Base-by-base conservation (phyloP, 2,797 vertebrate species). In the Eptatretus atami region DNA sequence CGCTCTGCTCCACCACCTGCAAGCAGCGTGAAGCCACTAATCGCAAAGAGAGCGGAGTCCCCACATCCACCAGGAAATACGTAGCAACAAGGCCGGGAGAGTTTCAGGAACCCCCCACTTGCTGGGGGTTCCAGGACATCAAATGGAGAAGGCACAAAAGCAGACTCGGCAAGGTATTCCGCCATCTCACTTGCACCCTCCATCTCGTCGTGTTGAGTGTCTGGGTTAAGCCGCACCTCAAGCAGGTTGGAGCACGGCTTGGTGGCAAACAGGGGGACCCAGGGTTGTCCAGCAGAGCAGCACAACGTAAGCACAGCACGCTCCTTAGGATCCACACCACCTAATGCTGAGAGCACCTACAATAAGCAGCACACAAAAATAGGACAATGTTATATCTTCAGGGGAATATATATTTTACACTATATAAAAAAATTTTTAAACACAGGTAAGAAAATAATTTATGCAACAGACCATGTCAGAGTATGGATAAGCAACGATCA, bases 31-130 rank as follows among this genome's bases (percentile, higher is more conserved):
- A 99, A 99, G 52, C 92, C 92, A 11, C 95, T 99, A 64, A 96
- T 84, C 6, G 92, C 90, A 65, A 99, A 99, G 66, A 99, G 79
- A 54, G 92, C 90, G 1, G 92, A 96, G 73, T 99, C 90, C 8
- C 92, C 92, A 19, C 90, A 78, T 66, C 88, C 88, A 52, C 92
- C 92, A 1, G 92, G 92, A 69, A 99, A 99, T 69, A 99, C 90
- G 71, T 99, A 99, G 74, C 92, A 99, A 75, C 92, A 99, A 65
- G 92, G 88, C 67, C 93, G 95, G 67, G 92, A 96, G 67, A 99
- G 77, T 70, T 98, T 96, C 67, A 98, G 75, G 68, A 98, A 98
- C 15, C 92, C 92, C 66, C 92, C 92, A 2, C 90, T 96, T 25
- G 82, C 90, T 3, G 92, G 92, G 3, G 92, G 83, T 69, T 99